Base-by-base conservation (phyloP, 2,113 vertebrate species). In the Syngnathoides biaculeatus region DNA sequence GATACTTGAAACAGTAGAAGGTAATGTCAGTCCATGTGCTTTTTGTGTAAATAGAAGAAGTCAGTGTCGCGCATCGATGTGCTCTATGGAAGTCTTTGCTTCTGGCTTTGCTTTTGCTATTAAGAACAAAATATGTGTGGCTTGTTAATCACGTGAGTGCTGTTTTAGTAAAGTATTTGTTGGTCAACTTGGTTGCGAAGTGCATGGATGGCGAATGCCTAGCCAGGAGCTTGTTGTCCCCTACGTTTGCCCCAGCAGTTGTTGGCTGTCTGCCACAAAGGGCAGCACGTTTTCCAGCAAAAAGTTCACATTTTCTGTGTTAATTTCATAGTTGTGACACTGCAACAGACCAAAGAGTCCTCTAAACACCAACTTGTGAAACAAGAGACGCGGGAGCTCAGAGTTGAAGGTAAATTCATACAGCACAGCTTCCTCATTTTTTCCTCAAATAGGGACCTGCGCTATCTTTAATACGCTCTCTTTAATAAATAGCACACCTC, bases 1-100 rank as follows among this genome's bases (percentile, higher is more conserved):
- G 55, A 83, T 83, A 65, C 47, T 64, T 65, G 75, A 88, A 66
- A 80, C 50, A 24, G 68, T 83, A 13, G 68, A 80, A 84, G 88
- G 79, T 85, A 81, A 78, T 71, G 48, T 61, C 30, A 58, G 10
- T 71, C 10, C 27, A 7, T 9, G 0, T 30, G 50, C 55, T 60
- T 38, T 17, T 68, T 59, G 5, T 61, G 65, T 61, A 13, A 64
- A 52, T 14, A 38, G n/a, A n/a, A n/a, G n/a, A n/a, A n/a, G n/a
- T n/a, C n/a, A n/a, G n/a, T 3, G 1, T 15, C 64, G 19, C 67
- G 7, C 8, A 40, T 57, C 27, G 4, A 20, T 59, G 57, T 8
- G 17, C 27, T 27, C 4, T 59, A 35, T 30, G 26, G 57, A 14
- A 59, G 57, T 59, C n/a, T n/a, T n/a, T n/a, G n/a, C n/a, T n/a